These are phyloP conservation scores for Sycophaga agraensis DNA, from an alignment of 1,140 invertebrate genomes.

Conservation along the genomic window DNA sequence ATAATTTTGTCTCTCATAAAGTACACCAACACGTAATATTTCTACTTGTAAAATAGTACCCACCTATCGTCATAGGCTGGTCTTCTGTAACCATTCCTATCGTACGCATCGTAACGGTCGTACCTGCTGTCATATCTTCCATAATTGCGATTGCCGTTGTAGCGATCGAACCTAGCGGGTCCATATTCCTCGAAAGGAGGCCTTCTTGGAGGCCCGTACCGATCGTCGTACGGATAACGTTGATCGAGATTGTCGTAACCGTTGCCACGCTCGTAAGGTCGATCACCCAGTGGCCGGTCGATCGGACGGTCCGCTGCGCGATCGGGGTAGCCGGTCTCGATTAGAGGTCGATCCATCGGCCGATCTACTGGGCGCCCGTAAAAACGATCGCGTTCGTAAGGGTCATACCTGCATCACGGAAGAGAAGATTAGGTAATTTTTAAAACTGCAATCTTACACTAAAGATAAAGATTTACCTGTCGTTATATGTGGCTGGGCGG, in stretches of 20 bases:
- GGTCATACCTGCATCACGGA: constrained; percentile 12
- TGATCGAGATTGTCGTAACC: constrained; percentile 50
- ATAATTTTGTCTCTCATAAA: no score
- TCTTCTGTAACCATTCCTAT: constrained; percentile 37
- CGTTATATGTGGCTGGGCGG: constrained; percentile 29
- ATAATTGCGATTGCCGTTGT: constrained; percentile 34
- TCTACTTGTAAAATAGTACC: no score
- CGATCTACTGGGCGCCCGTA: constrained; percentile 37
- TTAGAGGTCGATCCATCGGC: constrained; percentile 36
- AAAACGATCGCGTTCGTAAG: constrained; percentile 25
- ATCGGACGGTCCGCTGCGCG: constrained; percentile 38
- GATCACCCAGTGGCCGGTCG: constrained; percentile 33
- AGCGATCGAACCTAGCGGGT: constrained; percentile 39
- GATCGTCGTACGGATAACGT: constrained; percentile 41
- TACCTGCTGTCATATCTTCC: constrained; percentile 33
- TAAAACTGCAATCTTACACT: no score
- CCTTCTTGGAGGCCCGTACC: constrained; percentile 33
- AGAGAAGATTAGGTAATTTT: background rate
- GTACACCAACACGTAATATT: no score
- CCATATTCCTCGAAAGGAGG: constrained; percentile 37
- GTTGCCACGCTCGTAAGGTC: constrained; percentile 49
- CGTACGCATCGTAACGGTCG: constrained; percentile 43
- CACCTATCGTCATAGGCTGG: constrained; percentile 38
- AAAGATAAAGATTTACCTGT: constrained; percentile 26
- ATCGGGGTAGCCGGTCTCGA: no score